Percentiles rank a stretch among this genome's conserved stretches.
Conservation (phyloP, 2,797 vertebrate species). For the Scarus forsteni region DNA sequence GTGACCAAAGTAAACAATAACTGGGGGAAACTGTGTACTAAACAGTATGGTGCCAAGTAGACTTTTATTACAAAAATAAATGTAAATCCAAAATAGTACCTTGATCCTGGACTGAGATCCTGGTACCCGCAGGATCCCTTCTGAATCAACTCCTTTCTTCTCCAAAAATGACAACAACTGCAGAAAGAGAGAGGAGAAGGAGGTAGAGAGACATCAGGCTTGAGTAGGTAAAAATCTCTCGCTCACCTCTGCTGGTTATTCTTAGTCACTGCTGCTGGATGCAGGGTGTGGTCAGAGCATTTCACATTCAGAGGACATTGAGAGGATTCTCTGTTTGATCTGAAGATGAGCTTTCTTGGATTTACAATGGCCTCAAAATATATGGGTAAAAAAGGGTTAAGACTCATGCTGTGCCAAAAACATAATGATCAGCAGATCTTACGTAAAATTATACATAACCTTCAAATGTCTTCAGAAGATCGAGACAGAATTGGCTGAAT, state of each 20-base stretch:
- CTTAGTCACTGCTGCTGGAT: conserved; percentile 63
- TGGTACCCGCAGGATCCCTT: conserved; percentile 92
- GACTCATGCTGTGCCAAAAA: background rate
- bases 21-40: fast-evolving
- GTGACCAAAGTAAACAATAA: background rate
- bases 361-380: too few relatives aligned
- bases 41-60: background rate
- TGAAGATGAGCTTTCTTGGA: background rate
- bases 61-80: background rate
- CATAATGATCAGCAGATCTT: background rate
- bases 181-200: conserved; percentile 46
- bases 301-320: conserved; percentile 30
- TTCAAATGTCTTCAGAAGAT: background rate
- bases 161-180: conserved; percentile 93
- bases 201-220: conserved; percentile 24
- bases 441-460: too few relatives aligned
- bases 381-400: too few relatives aligned
- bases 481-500: background rate
- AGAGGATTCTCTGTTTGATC: background rate
- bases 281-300: conserved; percentile 68
- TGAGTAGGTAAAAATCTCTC: conserved; percentile 58
- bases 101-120: conserved; percentile 93
- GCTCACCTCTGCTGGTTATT: conserved; percentile 75
- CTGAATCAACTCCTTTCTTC: conserved; percentile 89
- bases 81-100: conserved; percentile 73